These are phyloP conservation scores for Hybognathus amarus DNA, from an alignment of 2,797 vertebrate species.

Conservation along the genomic window DNA sequence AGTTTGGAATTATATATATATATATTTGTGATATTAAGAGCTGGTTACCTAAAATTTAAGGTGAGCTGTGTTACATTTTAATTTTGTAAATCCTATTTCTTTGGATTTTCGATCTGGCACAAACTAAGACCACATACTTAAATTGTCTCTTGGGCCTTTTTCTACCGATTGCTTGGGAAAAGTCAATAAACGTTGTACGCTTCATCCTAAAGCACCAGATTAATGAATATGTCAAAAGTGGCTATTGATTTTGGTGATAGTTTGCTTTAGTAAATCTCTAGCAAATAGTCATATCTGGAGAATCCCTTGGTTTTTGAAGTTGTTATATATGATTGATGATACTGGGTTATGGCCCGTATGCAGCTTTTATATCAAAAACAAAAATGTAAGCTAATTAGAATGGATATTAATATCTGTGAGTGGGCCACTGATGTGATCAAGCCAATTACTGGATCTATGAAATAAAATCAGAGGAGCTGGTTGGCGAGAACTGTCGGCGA, in stretches of 20 bases:
- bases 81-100: not conserved
- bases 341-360: not conserved
- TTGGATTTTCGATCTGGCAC: not conserved
- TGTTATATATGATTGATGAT: constrained; percentile 42
- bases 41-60: not conserved
- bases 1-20: not conserved
- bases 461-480: constrained; percentile 43
- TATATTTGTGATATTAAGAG: not conserved
- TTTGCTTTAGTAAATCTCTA: constrained; percentile 48
- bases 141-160: constrained; percentile 33
- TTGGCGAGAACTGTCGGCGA: constrained; percentile 40
- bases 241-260: constrained; percentile 52
- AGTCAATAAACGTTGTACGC: constrained; percentile 35
- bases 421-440: constrained; percentile 43
- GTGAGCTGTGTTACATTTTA: not conserved
- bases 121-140: constrained; percentile 32
- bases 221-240: constrained; percentile 45
- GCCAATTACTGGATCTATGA: constrained; percentile 44
- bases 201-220: constrained; percentile 34
- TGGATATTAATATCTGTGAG: constrained; percentile 48
- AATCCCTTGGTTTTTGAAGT: constrained; percentile 34
- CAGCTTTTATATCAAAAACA: constrained; percentile 23
- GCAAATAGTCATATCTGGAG: constrained; percentile 49
- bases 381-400: constrained; percentile 46
- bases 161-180: constrained; percentile 35